These are phyloP conservation scores for Athene noctua DNA, from an alignment of 2,113 vertebrate species.

Conservation along the genomic window DNA sequence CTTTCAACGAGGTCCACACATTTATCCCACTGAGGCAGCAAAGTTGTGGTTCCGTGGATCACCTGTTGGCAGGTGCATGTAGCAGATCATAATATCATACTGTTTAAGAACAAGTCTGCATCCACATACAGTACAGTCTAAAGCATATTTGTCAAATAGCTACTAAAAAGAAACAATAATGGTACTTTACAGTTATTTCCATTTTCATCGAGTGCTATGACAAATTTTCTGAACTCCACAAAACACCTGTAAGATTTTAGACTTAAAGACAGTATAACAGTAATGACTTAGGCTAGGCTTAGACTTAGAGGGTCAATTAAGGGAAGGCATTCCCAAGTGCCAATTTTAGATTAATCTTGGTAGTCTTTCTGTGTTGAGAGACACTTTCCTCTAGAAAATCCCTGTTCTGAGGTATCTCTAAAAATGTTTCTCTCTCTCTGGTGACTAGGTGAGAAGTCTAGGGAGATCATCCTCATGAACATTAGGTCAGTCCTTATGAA, in stretches of 20 bases:
- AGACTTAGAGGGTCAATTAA: neutral
- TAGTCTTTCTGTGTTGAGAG: neutral
- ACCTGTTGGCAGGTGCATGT: slow-evolving; percentile 73
- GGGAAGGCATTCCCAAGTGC: neutral
- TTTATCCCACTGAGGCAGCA: slow-evolving; percentile 94
- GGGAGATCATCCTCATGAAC: neutral
- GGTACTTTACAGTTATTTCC: neutral
- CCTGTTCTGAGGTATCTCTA: neutral
- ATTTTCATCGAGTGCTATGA: neutral
- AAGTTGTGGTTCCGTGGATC: slow-evolving; percentile 88
- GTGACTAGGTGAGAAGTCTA: neutral
- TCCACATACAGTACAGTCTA: neutral
- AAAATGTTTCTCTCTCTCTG: neutral
- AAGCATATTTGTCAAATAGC: neutral
- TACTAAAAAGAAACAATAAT: neutral
- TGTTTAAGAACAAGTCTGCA: neutral
- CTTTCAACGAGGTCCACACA: slow-evolving; percentile 94
- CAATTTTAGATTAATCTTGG: neutral
- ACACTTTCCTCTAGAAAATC: neutral
- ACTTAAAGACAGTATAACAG: neutral
- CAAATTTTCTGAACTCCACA: neutral
- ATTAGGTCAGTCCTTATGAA: neutral
- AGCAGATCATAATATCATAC: neutral
- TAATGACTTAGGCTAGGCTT: neutral
- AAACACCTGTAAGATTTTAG: neutral